Conservation (phyloP, 1,140 invertebrate genomes). For the Calliphora vicina region DNA sequence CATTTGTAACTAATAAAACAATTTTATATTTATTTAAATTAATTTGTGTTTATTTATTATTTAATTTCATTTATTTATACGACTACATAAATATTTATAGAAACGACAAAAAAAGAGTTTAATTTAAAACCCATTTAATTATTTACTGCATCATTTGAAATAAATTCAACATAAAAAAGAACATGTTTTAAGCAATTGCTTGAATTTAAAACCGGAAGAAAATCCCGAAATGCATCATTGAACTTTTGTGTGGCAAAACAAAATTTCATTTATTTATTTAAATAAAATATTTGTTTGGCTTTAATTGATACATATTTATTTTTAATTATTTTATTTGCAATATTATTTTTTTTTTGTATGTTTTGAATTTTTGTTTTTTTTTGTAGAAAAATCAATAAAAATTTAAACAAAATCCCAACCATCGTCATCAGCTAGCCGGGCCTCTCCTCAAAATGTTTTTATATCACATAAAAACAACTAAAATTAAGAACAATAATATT, state of each 20-base stretch:
- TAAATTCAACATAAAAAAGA: background rate
- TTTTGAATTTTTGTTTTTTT: constrained; percentile 9
- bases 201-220: background rate
- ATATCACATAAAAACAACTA: background rate
- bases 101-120: background rate
- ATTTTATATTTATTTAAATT: background rate
- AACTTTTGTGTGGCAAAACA: constrained; percentile 7
- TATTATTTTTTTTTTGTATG: constrained; percentile 10
- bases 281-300: constrained; percentile 38
- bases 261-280: constrained; percentile 37
- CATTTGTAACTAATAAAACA: background rate
- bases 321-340: constrained; percentile 1
- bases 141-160: background rate
- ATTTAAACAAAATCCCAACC: background rate
- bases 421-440: background rate
- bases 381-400: constrained; percentile 12
- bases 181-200: background rate
- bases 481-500: background rate
- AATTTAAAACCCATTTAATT: background rate
- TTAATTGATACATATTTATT: background rate
- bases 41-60: background rate
- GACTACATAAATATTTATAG: background rate
- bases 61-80: no score
- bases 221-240: background rate
- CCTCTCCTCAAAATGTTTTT: background rate